A percentile compares a stretch with the other conserved stretches of the same genome.
Conservation (phyloP, 2,797 vertebrate genomes). For the Coccyzus lansbergi region DNA sequence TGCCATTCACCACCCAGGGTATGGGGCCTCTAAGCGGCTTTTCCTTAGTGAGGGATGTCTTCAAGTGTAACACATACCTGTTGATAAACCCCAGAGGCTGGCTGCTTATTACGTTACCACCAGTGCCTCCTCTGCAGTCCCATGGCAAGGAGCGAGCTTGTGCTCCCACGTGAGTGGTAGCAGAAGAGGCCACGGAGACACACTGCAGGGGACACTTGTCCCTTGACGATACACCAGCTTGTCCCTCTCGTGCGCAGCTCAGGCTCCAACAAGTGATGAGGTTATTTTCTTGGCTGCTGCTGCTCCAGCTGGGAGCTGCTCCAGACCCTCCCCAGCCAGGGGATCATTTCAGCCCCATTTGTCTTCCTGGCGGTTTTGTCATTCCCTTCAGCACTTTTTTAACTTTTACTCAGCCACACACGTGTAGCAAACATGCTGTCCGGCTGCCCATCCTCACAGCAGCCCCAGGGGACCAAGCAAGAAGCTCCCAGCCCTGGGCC, state of each 20-base stretch:
- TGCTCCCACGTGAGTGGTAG: background rate
- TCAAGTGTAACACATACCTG: background rate
- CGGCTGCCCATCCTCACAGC: rapidly evolving
- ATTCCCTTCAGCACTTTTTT: background rate
- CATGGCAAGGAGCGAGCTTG: rapidly evolving
- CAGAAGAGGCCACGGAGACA: background rate
- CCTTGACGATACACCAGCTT: rapidly evolving
- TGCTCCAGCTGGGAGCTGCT: background rate
- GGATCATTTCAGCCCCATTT: background rate
- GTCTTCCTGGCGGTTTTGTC: background rate
- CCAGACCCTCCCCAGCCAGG: background rate
- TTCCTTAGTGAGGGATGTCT: background rate
- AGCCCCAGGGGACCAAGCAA: background rate
- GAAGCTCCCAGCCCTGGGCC: background rate
- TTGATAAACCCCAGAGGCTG: background rate
- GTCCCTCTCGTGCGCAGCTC: background rate
- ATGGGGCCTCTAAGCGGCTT: background rate
- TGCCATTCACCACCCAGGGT: background rate
- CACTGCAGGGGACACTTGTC: rapidly evolving
- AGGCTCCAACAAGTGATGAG: background rate
- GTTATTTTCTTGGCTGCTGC: background rate
- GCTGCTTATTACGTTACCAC: background rate
- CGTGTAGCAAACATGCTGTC: background rate
- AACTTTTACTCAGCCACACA: background rate
- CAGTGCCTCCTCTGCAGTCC: background rate